Evolutionary conservation across 2,113 vertebrate genomes (phyloP).

Genomic region (Narcine bancroftii): DNA sequence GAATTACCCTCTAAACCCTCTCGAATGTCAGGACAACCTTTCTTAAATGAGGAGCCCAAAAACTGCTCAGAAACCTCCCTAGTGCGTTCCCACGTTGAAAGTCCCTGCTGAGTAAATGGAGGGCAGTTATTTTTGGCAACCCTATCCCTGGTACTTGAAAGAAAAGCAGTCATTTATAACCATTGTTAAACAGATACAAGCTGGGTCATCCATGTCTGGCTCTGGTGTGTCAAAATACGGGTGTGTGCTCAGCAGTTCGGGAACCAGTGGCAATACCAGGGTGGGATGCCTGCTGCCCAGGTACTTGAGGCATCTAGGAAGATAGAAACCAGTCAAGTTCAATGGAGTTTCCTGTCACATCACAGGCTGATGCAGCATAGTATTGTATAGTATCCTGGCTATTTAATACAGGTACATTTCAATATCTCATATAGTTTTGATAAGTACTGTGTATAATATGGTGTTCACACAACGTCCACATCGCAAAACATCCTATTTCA

Average conservation of each 20-base stretch:
- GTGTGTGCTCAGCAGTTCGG: conserved; percentile 89
- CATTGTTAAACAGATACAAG: conserved; percentile 74
- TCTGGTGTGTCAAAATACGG: conserved; percentile 95
- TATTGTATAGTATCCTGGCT: too few relatives aligned
- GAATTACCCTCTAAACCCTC: too few relatives aligned
- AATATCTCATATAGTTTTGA: too few relatives aligned
- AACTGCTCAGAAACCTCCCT: too few relatives aligned
- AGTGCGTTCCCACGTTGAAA: neutral
- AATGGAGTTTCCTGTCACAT: neutral
- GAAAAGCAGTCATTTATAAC: neutral
- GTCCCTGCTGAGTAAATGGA: neutral
- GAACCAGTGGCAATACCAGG: conserved; percentile 85
- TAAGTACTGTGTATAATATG: too few relatives aligned
- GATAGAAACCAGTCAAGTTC: neutral
- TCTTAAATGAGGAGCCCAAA: too few relatives aligned
- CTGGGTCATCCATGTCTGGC: conserved; percentile 95
- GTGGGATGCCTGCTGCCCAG: conserved; percentile 84
- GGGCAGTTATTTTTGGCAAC: neutral
- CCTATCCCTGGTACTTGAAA: neutral
- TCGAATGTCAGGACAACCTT: too few relatives aligned
- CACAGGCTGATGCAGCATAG: neutral
- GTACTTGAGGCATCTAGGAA: conserved; percentile 82
- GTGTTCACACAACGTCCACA: too few relatives aligned
- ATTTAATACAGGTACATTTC: too few relatives aligned
- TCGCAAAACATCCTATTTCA: too few relatives aligned